Evolutionary conservation across 64 coral and sea anemone species (phyloP), one percentile per base, ranked within the genome.

Genomic region (Montipora foliosa): DNA sequence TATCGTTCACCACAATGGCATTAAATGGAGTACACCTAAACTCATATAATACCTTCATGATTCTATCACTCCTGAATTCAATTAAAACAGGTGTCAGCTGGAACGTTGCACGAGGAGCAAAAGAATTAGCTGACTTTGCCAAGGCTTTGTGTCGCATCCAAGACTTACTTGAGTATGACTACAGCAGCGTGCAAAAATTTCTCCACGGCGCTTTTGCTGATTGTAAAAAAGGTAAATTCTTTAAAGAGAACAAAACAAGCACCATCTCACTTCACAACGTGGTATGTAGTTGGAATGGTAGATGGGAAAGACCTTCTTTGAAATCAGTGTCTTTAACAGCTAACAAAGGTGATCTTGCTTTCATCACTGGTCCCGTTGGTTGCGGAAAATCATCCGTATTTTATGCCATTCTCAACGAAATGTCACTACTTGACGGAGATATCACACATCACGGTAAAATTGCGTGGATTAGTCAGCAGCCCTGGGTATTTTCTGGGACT

Each of bases 1-100:
- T 96, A 8, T 96, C 95, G 0, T 29, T 96, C 44, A 7, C 90
- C 6, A 83, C 88, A 6, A 69, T 96, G n/a, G 80, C 76, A 77
- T 77, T 82, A 3, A 45, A 37, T 8, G 91, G 91, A 79, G 74
- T 77, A 45, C 70, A 92, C 15, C 95, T 96, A 3, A 93, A 78
- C 16, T 61, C 91, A 4, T 96, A 96, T 74, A 93, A 83, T 29
- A 29, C 29, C 29, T 29, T 29, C 29, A 29, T 29, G 29, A 29
- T 29, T 29, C 29, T 29, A 29, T 29, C 29, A 29, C 29, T 29
- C 5, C 57, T 96, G 47, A 96, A 82, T 77, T 85, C 87, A 13
- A 22, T 93, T 68, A 87, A 91, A 49, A 81, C 89, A 1, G 78
- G 87, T 3, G 75, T 96, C 5, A 80, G 67, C 22, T 77, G 79